Percentiles rank a stretch among this genome's conserved stretches.
Conservation (phyloP, 2,113 vertebrate genomes). For the Pygoscelis adeliae region DNA sequence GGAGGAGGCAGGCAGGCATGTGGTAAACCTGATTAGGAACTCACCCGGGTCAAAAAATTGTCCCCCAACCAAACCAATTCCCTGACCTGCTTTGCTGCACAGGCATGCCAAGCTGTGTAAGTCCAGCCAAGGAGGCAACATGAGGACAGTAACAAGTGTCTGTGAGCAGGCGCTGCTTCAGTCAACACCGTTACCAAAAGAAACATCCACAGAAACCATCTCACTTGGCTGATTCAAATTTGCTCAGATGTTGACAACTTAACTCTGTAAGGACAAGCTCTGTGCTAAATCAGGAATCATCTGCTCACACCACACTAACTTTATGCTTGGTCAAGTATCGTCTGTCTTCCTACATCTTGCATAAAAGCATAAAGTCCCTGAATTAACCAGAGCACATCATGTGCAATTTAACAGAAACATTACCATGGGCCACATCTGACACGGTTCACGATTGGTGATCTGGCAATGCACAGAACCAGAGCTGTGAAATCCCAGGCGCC, state of each 20-base stretch:
- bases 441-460: neutral
- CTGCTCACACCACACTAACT: neutral
- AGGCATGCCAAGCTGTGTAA: rapidly evolving
- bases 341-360: neutral
- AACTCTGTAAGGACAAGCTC: constrained; percentile 6
- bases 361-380: neutral
- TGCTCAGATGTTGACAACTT: constrained; percentile 4
- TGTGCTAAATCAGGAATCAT: constrained; percentile 11
- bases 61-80: neutral
- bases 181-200: neutral
- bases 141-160: neutral
- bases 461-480: neutral
- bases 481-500: neutral
- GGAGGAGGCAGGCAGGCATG: neutral
- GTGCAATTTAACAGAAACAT: neutral
- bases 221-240: neutral
- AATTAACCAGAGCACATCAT: neutral
- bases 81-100: neutral
- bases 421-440: neutral
- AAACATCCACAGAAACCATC: neutral
- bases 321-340: neutral
- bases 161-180: neutral
- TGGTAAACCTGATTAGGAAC: neutral
- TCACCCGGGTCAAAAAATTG: neutral
- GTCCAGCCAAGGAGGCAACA: neutral